phyloP scores from a whole-genome alignment of 1,140 invertebrate genomes.

The Cephus cinctus region DNA sequence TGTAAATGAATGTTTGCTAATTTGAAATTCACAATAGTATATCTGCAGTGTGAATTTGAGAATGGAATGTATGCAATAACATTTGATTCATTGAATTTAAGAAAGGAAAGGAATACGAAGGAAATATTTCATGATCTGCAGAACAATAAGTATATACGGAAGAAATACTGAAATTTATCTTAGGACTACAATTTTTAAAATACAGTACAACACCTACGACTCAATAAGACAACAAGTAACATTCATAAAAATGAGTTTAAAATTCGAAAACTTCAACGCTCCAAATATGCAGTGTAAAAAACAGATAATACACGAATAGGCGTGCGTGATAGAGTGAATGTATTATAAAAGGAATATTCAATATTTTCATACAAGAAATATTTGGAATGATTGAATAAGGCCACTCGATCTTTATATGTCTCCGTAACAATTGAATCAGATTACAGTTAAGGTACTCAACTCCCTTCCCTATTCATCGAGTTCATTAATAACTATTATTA shows the following conservation, averaged over 20 bases:
- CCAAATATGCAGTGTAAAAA: slow-evolving; percentile 36
- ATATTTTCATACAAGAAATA: slow-evolving; percentile 15
- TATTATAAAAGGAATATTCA: slow-evolving; percentile 7
- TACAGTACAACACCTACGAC: slow-evolving; percentile 33
- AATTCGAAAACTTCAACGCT: slow-evolving; percentile 53
- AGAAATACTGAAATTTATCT: too few relatives aligned
- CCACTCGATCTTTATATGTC: slow-evolving; percentile 10
- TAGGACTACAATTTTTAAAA: too few relatives aligned
- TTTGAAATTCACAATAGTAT: too few relatives aligned
- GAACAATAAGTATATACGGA: too few relatives aligned
- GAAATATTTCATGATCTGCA: too few relatives aligned
- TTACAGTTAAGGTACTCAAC: background rate
- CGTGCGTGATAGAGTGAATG: slow-evolving; percentile 17
- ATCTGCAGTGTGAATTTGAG: too few relatives aligned
- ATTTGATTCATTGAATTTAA: too few relatives aligned
- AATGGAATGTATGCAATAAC: too few relatives aligned
- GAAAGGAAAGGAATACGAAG: too few relatives aligned
- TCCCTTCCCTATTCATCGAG: slow-evolving; percentile 12
- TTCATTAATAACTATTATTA: slow-evolving; percentile 24
- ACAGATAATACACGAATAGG: slow-evolving; percentile 37
- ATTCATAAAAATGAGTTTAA: slow-evolving; percentile 46
- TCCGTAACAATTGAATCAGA: background rate
- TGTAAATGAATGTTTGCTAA: too few relatives aligned
- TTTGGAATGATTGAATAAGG: slow-evolving; percentile 31
- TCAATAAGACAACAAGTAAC: slow-evolving; percentile 46